phyloP scores from a whole-genome alignment of 2,113 vertebrate species.

The Piliocolobus tephrosceles region DNA sequence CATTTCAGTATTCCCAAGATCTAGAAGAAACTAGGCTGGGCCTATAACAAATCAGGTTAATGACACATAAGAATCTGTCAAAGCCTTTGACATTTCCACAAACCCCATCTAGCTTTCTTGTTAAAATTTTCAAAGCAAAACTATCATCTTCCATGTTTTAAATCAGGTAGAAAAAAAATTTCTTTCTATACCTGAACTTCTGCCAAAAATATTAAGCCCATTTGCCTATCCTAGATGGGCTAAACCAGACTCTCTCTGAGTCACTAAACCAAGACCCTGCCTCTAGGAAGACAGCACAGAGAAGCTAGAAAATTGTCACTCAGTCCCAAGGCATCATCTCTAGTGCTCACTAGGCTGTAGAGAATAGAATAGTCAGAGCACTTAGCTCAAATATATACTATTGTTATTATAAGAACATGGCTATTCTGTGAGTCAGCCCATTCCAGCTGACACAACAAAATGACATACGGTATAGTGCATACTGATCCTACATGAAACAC shows the following conservation, averaged over 20 bases:
- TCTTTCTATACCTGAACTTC: not conserved
- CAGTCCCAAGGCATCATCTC: not conserved
- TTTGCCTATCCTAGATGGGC: not conserved
- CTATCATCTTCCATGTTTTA: not conserved
- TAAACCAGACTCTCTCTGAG: not conserved
- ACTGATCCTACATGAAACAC: not conserved
- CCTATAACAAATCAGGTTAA: not conserved
- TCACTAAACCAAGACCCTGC: not conserved
- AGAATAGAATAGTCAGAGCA: not conserved
- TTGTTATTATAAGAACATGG: not conserved
- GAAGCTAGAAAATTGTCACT: not conserved
- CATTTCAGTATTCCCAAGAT: not conserved
- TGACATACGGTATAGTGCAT: not conserved
- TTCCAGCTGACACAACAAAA: not conserved
- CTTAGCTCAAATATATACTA: not conserved
- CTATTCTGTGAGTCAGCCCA: not conserved
- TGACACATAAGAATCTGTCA: not conserved
- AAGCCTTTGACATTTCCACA: conserved; percentile 26
- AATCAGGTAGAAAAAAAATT: not conserved
- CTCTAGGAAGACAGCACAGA: not conserved
- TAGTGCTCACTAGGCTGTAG: not conserved
- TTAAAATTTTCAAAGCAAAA: conserved; percentile 20
- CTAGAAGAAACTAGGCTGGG: not conserved
- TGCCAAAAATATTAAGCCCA: not conserved
- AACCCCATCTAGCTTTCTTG: not conserved